Conservation (phyloP, 1,140 invertebrate species). For the Lordiphosa collinella region DNA sequence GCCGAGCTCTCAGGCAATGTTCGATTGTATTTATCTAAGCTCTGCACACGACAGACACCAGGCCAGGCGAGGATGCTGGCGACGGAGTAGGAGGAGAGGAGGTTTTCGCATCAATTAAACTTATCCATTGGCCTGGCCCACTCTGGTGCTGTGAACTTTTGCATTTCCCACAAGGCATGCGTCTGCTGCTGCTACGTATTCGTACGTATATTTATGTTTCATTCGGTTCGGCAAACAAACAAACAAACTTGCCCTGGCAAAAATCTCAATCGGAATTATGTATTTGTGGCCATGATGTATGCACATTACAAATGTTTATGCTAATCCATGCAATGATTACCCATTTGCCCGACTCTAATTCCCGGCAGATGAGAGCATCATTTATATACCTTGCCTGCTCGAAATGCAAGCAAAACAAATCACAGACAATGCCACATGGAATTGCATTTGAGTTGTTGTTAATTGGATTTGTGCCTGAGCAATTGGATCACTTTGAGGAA, state of each 20-base stretch:
- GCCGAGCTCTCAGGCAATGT: slow-evolving; percentile 5
- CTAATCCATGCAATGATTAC: slow-evolving; percentile 60
- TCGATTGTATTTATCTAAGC: slow-evolving; percentile 61
- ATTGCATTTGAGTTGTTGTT: slow-evolving; percentile 52
- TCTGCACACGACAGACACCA: slow-evolving; percentile 3
- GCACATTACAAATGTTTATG: slow-evolving; percentile 67
- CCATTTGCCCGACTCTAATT: slow-evolving; percentile 30
- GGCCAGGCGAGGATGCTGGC: not conserved
- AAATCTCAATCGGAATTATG: slow-evolving; percentile 40
- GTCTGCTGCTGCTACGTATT: slow-evolving; percentile 41
- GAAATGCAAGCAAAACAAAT: slow-evolving; percentile 65
- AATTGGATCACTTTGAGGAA: slow-evolving; percentile 30
- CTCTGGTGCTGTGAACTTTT: slow-evolving; percentile 39
- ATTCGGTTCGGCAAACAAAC: slow-evolving; percentile 38
- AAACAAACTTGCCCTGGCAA: slow-evolving; percentile 61
- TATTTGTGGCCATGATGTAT: slow-evolving; percentile 36
- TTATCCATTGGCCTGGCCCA: slow-evolving; percentile 30
- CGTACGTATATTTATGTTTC: slow-evolving; percentile 76
- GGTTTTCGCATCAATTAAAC: slow-evolving; percentile 59
- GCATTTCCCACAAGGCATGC: slow-evolving; percentile 58
- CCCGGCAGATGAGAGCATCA: slow-evolving; percentile 50
- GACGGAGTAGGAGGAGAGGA: not conserved
- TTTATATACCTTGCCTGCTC: slow-evolving; percentile 55
- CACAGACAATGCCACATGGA: slow-evolving; percentile 48
- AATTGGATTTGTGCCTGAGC: slow-evolving; percentile 52